These are phyloP conservation scores for Chelon labrosus DNA, from an alignment of 2,797 vertebrate genomes.

Conservation along the genomic window DNA sequence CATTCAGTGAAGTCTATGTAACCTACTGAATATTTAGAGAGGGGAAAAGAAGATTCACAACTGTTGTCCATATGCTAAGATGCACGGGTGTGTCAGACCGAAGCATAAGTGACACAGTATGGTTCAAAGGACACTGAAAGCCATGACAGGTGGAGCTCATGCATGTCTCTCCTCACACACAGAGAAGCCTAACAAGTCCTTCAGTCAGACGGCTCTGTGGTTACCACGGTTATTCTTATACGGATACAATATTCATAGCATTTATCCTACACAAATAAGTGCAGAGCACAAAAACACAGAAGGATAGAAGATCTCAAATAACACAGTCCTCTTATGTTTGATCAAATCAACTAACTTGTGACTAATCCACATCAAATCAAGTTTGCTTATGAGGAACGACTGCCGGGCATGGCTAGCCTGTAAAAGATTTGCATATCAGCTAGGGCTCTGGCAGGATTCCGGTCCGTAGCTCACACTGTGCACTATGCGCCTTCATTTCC, in stretches of 20 bases:
- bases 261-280: slow-evolving; percentile 13
- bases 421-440: slow-evolving; percentile 54
- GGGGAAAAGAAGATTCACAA: slow-evolving; percentile 1
- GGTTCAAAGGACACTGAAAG: slow-evolving; percentile 24
- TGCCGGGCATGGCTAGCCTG: slow-evolving; percentile 35
- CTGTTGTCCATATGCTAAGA: slow-evolving; percentile 42
- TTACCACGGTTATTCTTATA: slow-evolving; percentile 22
- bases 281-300: not conserved
- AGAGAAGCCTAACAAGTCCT: slow-evolving; percentile 57
- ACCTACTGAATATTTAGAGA: not conserved
- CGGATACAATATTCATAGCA: slow-evolving; percentile 22
- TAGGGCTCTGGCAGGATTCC: slow-evolving; percentile 21
- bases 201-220: slow-evolving; percentile 51
- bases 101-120: slow-evolving; percentile 12
- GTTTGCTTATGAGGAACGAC: slow-evolving; percentile 47
- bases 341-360: slow-evolving; percentile 41
- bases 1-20: slow-evolving; percentile 10
- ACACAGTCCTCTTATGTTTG: slow-evolving; percentile 27
- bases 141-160: slow-evolving; percentile 43
- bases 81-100: slow-evolving; percentile 12
- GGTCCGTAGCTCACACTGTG: slow-evolving; percentile 20
- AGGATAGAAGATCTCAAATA: slow-evolving; percentile 15
- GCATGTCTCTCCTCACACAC: slow-evolving; percentile 46
- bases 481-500: slow-evolving; percentile 7
- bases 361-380: slow-evolving; percentile 54